Conservation (phyloP, 2,888 invertebrate species). For the Chrysodeixis includens region DNA sequence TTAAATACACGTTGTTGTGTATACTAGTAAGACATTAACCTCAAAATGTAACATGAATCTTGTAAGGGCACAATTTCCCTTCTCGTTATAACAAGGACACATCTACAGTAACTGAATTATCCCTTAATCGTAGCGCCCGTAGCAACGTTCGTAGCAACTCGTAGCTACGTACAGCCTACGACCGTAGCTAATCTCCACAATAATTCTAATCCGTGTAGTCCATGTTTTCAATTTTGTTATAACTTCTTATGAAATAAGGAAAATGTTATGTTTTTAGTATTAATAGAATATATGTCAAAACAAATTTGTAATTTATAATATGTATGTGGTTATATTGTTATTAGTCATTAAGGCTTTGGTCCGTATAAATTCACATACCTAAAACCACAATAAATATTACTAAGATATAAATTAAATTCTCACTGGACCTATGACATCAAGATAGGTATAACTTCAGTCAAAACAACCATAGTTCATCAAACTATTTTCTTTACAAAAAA, state of each 20-base stretch:
- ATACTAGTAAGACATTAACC: background rate
- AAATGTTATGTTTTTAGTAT: no score
- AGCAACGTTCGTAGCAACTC: slow-evolving; percentile 39
- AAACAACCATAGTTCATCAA: no score
- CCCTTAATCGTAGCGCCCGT: slow-evolving; percentile 17
- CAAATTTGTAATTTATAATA: no score
- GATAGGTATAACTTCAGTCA: no score
- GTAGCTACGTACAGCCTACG: slow-evolving; percentile 9
- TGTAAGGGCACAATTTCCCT: slow-evolving; percentile 7
- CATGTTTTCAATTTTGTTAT: slow-evolving; percentile 45
- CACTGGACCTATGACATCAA: no score
- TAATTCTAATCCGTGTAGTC: slow-evolving; percentile 30
- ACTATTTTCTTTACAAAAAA: no score
- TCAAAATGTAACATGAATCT: background rate
- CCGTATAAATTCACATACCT: no score
- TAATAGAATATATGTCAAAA: no score
- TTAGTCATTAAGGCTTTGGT: no score
- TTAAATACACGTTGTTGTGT: background rate
- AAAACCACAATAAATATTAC: no score
- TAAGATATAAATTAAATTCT: no score
- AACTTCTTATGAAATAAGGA: slow-evolving; percentile 47
- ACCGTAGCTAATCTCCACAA: slow-evolving; percentile 45
- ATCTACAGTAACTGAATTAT: slow-evolving; percentile 14
- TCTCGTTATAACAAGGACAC: slow-evolving; percentile 7
- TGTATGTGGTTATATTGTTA: no score